These are phyloP conservation scores for Leucopsar rothschildi DNA, from an alignment of 2,113 vertebrate genomes.

Conservation along the genomic window DNA sequence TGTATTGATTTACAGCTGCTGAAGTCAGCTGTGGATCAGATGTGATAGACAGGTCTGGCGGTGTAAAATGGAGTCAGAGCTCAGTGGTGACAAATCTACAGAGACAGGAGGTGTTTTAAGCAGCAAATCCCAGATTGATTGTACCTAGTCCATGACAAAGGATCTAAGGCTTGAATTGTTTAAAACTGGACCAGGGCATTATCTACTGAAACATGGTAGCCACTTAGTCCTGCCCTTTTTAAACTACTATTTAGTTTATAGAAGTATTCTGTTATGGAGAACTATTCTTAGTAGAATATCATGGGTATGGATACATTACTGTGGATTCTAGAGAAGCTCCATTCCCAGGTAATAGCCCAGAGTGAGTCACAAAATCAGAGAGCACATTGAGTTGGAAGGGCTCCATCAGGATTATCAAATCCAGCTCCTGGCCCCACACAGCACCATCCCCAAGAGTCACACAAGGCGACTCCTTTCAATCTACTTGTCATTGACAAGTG, in stretches of 20 bases:
- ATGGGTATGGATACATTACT: neutral
- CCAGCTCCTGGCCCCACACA: neutral
- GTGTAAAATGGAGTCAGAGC: neutral
- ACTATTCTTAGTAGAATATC: neutral
- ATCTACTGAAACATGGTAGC: neutral
- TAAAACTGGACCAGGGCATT: neutral
- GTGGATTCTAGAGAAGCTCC: neutral
- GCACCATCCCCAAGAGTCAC: neutral
- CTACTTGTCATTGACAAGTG: neutral
- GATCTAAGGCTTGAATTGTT: neutral
- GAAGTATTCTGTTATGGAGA: neutral
- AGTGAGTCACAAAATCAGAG: neutral
- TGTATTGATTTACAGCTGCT: neutral
- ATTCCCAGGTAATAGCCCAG: neutral
- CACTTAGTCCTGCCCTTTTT: neutral
- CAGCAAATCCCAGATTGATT: neutral
- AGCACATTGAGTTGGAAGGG: neutral
- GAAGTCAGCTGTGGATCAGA: neutral
- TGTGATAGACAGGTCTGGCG: fast-evolving
- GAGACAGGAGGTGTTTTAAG: neutral
- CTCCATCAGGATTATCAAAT: neutral
- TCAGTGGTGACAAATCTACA: neutral
- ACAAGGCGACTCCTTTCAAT: neutral
- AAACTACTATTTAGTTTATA: neutral
- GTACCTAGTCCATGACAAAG: neutral